Evolutionary conservation across 2,113 vertebrate species (phyloP), one percentile per base, ranked within the genome.

Genomic region (Poecile atricapillus): DNA sequence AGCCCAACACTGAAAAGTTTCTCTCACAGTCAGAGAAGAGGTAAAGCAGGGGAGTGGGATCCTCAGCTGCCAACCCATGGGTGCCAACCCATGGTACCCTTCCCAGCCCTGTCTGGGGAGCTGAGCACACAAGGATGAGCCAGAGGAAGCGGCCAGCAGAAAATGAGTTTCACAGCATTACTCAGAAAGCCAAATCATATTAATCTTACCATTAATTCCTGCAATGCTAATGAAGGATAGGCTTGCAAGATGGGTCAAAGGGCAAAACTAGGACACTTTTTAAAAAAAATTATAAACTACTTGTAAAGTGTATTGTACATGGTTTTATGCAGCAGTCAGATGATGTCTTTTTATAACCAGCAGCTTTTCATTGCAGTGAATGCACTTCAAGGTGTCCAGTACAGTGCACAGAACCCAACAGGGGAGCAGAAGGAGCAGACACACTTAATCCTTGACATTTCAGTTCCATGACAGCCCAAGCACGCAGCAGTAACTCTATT

Each of bases 1-100:
- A 80, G 50, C 33, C 22, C 25, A 58, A 9, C 15, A 13, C 37
- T 18, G 35, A 73, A 31, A 79, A n/a, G 24, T 33, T 80, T 15
- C 64, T 87, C 11, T 63, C 27, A 19, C 25, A 21, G 25, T 50
- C 75, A 43, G 58, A 71, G 49, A 37, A 83, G 33, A 68, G 10
- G 14, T 18, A 64, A 83, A 69, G 11, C 21, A 56, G 33, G 6
- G 19, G 14, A 77, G n/a, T 14, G 24, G 37, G 55, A 83, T 58
- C 16, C 1, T 5, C 50, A 52, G 15, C 67, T 55, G 53, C 58
- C 35, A 63, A 56, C 13, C 20, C 2, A 9, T 0, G 1, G 3
- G 25, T 75, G n/a, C n/a, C 78, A 70, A 46, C 64, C 31, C 56
- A 46, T 6, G 28, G 31, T 58, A 67, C 31, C 22, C 44, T 75